A percentile compares a stretch with the other conserved stretches of the same genome.
These are phyloP conservation scores for Sebastes schlegelii DNA, from an alignment of 2,113 vertebrate species.

Conservation along the genomic window DNA sequence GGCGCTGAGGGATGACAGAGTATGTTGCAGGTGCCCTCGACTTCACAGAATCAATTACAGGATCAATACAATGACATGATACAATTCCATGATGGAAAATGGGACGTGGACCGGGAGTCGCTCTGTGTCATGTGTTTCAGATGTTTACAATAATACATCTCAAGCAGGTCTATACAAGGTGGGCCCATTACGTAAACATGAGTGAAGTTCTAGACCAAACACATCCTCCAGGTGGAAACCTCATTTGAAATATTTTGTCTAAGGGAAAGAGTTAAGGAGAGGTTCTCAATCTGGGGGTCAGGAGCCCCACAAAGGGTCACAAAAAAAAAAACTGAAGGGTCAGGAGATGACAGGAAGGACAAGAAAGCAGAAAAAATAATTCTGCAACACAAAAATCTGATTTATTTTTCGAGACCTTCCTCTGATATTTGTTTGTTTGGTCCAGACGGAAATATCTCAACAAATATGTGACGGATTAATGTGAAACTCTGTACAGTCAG, in stretches of 20 bases:
- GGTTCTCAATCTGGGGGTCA: neutral
- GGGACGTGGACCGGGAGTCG: conserved; percentile 34
- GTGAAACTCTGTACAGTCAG: too few species aligned
- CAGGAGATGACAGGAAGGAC: neutral
- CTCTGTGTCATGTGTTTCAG: conserved; percentile 60
- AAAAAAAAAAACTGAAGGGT: neutral
- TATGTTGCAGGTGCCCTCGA: conserved; percentile 73
- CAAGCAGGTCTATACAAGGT: conserved; percentile 35
- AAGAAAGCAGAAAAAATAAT: neutral
- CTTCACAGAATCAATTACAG: conserved; percentile 75
- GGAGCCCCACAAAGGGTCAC: neutral
- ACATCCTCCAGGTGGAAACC: conserved; percentile 47
- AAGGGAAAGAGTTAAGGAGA: neutral
- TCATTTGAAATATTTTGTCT: conserved; percentile 46
- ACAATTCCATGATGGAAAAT: conserved; percentile 74
- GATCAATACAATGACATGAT: conserved; percentile 76
- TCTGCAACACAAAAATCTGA: neutral
- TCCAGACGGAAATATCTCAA: too few species aligned
- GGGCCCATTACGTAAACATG: conserved; percentile 34
- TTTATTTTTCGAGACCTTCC: neutral
- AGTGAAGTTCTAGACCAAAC: conserved; percentile 51
- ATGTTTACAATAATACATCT: conserved; percentile 64
- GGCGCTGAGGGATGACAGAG: conserved; percentile 70
- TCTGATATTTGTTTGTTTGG: neutral
- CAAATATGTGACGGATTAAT: too few species aligned